Base-by-base conservation (phyloP, 2,888 invertebrate genomes). In the Plebejus anna region DNA sequence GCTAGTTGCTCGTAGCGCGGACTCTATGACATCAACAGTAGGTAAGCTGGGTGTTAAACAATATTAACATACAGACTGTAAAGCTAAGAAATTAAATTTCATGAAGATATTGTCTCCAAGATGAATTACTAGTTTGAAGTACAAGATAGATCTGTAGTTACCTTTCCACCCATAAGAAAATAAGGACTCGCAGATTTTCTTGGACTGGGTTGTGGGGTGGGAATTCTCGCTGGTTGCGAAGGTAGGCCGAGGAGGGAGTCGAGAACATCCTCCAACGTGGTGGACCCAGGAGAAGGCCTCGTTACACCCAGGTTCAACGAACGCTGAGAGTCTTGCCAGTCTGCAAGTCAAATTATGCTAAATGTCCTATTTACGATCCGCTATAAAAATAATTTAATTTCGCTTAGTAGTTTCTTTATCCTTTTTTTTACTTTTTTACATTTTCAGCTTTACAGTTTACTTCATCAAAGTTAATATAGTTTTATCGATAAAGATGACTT, bases 251-350 rank as follows among this genome's bases (percentile, higher is more conserved):
- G 96, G 83, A 98, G 96, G 81, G 98, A 97, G 92, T 98, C 98
- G 92, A 98, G 95, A 81, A 98, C 98, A 95, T 98, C 98, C 95
- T 98, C 98, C 88, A 98, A 95, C 81, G 98, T 98, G 79, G 98
- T 97, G 83, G 97, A 97, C 85, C 97, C 96, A 75, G 96, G 96
- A 86, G 96, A 96, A 81, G 96, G 96, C 87, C 95, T 94, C 85
- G 95, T 92, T 84, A 95, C 92, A 85, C 92, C 94, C 84, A 94
- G 87, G 87, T 93, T 94, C 85, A 95, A 83, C 81, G 94, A 90
- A 79, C 90, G 90, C 84, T 92, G 92, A 81, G 91, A 89, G 78
- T 92, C 92, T 88, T 92, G 90, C 94, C 93, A 94, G 88, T 94
- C 94, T 94, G 92, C 80, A 91, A 90, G 85, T 66, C 28, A 72